These are phyloP conservation scores for Sorex maritimensis DNA, from an alignment of 2,797 vertebrate species.

Conservation along the genomic window DNA sequence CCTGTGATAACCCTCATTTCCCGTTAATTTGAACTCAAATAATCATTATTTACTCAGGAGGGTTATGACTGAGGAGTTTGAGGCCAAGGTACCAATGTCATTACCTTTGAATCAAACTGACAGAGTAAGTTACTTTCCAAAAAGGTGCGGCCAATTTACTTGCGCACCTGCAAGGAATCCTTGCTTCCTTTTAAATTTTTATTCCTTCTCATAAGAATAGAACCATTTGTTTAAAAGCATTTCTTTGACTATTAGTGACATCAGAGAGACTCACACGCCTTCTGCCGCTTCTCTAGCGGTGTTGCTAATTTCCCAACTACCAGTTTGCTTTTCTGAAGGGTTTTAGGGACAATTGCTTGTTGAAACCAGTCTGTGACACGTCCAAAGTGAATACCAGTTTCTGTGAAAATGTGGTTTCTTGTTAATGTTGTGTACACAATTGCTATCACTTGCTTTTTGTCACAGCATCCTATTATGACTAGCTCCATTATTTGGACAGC, in stretches of 20 bases:
- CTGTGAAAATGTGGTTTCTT: constrained; percentile 72
- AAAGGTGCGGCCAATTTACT: constrained; percentile 51
- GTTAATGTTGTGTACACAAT: constrained; percentile 62
- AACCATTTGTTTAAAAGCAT: constrained; percentile 61
- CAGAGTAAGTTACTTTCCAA: constrained; percentile 57
- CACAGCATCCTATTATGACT: constrained; percentile 77
- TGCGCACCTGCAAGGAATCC: constrained; percentile 32
- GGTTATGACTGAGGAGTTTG: constrained; percentile 51
- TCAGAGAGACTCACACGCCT: not conserved
- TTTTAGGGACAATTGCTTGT: constrained; percentile 57
- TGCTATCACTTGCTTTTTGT: constrained; percentile 68
- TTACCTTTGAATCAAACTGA: constrained; percentile 55
- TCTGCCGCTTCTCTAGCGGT: not conserved
- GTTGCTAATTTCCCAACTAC: constrained; percentile 69
- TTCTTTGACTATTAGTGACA: constrained; percentile 48
- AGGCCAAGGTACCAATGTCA: constrained; percentile 63
- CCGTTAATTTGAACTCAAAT: constrained; percentile 68
- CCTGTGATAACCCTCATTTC: constrained; percentile 68
- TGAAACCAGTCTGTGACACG: constrained; percentile 70
- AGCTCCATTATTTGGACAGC: constrained; percentile 86
- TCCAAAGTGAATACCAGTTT: constrained; percentile 66
- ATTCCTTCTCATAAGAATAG: constrained; percentile 40
- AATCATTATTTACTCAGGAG: constrained; percentile 70
- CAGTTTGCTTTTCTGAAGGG: constrained; percentile 56
- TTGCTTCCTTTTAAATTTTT: constrained; percentile 65